These are phyloP conservation scores for Xyrauchen texanus DNA, from an alignment of 2,113 vertebrate species.

Conservation along the genomic window DNA sequence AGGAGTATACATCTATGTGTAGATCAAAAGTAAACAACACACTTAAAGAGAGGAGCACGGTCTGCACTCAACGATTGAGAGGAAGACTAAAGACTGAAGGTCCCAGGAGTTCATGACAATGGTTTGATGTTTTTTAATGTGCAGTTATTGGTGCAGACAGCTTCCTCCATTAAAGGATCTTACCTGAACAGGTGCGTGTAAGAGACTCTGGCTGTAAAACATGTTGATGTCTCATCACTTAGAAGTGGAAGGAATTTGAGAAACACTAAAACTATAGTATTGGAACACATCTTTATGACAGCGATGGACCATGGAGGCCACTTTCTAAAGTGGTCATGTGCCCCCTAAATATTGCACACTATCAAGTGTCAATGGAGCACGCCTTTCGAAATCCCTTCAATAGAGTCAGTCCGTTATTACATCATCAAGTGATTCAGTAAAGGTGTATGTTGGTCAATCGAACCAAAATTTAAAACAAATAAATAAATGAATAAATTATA, in stretches of 20 bases:
- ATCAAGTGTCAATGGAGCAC: neutral
- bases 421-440: neutral
- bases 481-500: neutral
- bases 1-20: conserved; percentile 1
- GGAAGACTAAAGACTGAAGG: neutral
- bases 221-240: too few relatives aligned
- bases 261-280: neutral
- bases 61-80: conserved; percentile 43
- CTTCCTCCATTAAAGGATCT: too few relatives aligned
- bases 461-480: neutral
- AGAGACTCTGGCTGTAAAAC: neutral
- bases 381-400: neutral
- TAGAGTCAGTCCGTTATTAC: neutral
- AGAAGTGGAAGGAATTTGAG: neutral
- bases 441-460: neutral
- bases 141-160: too few relatives aligned
- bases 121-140: too few relatives aligned
- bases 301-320: neutral
- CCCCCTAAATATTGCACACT: neutral
- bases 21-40: conserved; percentile 14
- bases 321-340: neutral
- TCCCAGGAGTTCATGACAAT: too few relatives aligned
- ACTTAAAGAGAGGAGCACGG: conserved; percentile 20
- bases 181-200: neutral
- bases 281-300: neutral